phyloP scores from a whole-genome alignment of 2,113 vertebrate species.

The Dromiciops gliroides region DNA sequence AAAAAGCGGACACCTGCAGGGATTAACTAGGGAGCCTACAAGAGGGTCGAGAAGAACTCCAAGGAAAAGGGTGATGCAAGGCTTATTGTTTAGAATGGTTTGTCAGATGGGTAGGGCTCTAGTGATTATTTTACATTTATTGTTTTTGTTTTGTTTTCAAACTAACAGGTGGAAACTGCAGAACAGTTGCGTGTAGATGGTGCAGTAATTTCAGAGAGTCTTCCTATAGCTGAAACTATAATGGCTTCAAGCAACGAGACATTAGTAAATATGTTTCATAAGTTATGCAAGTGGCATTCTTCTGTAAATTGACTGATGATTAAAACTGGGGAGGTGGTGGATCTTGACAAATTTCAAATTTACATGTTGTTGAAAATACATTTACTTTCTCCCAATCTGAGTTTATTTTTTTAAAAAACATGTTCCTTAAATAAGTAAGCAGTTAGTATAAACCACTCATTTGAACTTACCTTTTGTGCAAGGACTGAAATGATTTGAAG shows the following conservation, averaged over 20 bases:
- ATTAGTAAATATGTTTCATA: constrained; percentile 86
- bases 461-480: constrained; percentile 41
- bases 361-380: constrained; percentile 46
- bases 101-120: constrained; percentile 72
- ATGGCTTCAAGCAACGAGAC: constrained; percentile 88
- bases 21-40: constrained; percentile 87
- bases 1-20: constrained; percentile 88
- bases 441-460: constrained; percentile 48
- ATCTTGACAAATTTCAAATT: constrained; percentile 58
- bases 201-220: constrained; percentile 87
- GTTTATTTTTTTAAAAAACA: constrained; percentile 50
- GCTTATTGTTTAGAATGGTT: constrained; percentile 81
- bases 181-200: constrained; percentile 87
- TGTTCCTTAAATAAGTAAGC: constrained; percentile 35
- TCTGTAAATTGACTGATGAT: constrained; percentile 71
- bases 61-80: constrained; percentile 89
- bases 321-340: constrained; percentile 75
- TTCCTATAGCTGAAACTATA: constrained; percentile 88
- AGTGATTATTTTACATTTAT: constrained; percentile 80
- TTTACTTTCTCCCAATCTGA: constrained; percentile 35
- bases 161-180: constrained; percentile 89
- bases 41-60: constrained; percentile 87
- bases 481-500: constrained; percentile 37
- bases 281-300: constrained; percentile 77
- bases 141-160: constrained; percentile 86